These are phyloP conservation scores for Antitype chi DNA, from an alignment of 2,888 invertebrate genomes.

Conservation along the genomic window DNA sequence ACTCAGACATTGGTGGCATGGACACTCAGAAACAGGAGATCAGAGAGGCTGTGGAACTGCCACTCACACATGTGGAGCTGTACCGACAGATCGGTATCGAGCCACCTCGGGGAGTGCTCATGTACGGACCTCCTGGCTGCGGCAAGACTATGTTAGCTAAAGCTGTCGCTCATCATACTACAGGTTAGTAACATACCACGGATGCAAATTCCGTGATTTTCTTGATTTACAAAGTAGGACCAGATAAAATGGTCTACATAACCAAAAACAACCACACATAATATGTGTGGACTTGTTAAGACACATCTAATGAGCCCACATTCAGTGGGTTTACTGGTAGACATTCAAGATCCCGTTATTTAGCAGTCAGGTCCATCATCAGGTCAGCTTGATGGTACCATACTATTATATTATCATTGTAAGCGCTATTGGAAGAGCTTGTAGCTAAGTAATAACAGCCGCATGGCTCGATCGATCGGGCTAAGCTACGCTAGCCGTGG, in stretches of 20 bases:
- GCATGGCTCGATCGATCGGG: too few relatives aligned
- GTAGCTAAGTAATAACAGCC: too few relatives aligned
- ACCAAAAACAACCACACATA: neutral
- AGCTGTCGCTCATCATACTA: conserved; percentile 99
- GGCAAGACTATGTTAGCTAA: conserved; percentile 99
- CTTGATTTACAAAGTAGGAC: neutral
- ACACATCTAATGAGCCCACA: neutral
- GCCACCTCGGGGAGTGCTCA: conserved; percentile 99
- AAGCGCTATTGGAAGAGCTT: too few relatives aligned
- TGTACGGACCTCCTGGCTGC: conserved; percentile 99
- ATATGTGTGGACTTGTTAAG: neutral
- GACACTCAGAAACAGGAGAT: conserved; percentile 99
- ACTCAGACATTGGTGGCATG: conserved; percentile 99
- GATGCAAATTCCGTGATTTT: neutral
- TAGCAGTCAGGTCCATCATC: too few relatives aligned
- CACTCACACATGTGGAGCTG: conserved; percentile 99
- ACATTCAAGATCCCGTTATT: neutral
- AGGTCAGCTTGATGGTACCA: too few relatives aligned
- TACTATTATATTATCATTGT: too few relatives aligned
- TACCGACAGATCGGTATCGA: conserved; percentile 99
- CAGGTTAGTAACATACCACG: conserved; percentile 91
- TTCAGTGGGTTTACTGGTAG: neutral
- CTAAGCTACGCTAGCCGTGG: too few relatives aligned
- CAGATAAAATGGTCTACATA: too few relatives aligned
- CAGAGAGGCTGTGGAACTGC: conserved; percentile 99